Evolutionary conservation across 2,797 vertebrate species (phyloP).

Genomic region (Heteromormyrus szaboi): DNA sequence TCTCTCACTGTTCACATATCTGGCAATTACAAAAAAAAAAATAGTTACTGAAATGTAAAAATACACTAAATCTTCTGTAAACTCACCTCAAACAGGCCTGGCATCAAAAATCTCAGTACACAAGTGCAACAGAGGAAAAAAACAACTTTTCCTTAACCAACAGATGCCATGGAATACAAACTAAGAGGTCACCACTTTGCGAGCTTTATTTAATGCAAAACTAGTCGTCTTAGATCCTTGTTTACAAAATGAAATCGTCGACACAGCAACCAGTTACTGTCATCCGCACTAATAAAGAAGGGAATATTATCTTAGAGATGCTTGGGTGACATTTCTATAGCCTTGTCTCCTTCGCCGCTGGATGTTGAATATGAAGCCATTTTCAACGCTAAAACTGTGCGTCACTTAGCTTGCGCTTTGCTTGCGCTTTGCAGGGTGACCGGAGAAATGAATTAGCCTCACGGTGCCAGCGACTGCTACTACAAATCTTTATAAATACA

Average conservation of each 20-base stretch:
- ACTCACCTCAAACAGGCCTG: background rate
- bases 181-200: background rate
- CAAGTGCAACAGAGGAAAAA: background rate
- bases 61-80: background rate
- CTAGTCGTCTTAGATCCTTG: background rate
- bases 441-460: conserved; percentile 3
- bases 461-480: background rate
- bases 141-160: background rate
- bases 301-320: background rate
- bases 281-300: background rate
- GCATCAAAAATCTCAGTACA: background rate
- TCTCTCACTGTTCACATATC: background rate
- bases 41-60: background rate
- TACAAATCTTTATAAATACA: background rate
- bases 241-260: background rate
- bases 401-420: background rate
- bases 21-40: background rate
- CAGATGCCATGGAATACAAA: background rate
- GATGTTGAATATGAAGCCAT: background rate
- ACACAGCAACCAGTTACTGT: background rate
- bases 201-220: background rate
- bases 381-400: background rate
- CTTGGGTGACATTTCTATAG: background rate
- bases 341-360: background rate
- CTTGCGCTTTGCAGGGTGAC: background rate